Evolutionary conservation across 92 coral and sea anemone genomes (phyloP), one percentile per base, ranked within the genome.

Genomic region (Bergia sp.): DNA sequence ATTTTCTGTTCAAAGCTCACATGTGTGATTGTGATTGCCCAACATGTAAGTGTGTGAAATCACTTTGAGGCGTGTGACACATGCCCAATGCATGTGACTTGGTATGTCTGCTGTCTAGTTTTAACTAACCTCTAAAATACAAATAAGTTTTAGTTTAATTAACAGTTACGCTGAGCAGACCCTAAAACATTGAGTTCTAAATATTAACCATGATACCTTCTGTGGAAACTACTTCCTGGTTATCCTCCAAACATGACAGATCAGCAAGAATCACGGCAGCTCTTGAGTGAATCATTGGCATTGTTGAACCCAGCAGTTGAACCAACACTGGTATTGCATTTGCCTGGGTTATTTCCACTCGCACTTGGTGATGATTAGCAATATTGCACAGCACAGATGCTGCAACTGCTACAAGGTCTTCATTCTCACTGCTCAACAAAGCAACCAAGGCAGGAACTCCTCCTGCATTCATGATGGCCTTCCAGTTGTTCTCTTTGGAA

Each of bases 381-480:
- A 97, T 97, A 85, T 97, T 97, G 82, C 99, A 97, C 81, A 97
- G 86, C 15, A 97, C 99, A 36, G 99, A 97, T 5, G 95, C 96
- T 41, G 97, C 95, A 69, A 93, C 92, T 12, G 97, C 94, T 72
- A 94, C 95, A 0, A 97, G 93, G 85, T 90, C 98, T 79, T 89
- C 95, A 86, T 93, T 91, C 55, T 97, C 94, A 47, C 89, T 86
- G 58, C 88, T 84, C 29, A 97, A 91, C 37, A 94, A 95, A 76
- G 95, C 90, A 16, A 95, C 96, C 71, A 97, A 92, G 13, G 98
- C 98, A 40, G 97, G 94, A 20, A 97, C 90, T 23, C 99, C 99
- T 20, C 92, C 96, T 29, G 97, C 96, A 86, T 73, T 87, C 49
- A 97, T 93, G 79, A 97, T 94, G 47, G 94, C 86, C 82, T 95